Percentiles rank a stretch among this genome's conserved stretches.
phyloP scores from a whole-genome alignment of 2,797 vertebrate species.

The Megaceryle alcyon region DNA sequence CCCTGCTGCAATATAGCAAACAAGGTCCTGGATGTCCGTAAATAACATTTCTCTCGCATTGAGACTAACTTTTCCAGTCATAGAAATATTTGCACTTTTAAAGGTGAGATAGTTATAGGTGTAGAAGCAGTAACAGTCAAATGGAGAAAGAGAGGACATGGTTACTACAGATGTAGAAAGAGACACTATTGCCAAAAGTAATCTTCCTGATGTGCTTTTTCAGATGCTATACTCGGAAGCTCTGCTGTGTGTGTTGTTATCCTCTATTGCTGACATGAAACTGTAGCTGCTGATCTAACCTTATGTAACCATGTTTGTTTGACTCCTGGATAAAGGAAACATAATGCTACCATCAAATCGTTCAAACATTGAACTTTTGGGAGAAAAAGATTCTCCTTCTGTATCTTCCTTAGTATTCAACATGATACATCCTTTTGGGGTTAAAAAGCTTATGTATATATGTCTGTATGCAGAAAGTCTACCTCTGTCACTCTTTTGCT shows the following conservation, averaged over 20 bases:
- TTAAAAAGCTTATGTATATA: not conserved
- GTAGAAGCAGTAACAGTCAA: not conserved
- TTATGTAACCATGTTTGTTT: not conserved
- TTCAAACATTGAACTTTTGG: not conserved
- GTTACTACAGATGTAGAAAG: not conserved
- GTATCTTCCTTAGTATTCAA: not conserved
- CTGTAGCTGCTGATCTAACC: not conserved
- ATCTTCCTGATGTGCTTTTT: not conserved
- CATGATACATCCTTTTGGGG: not conserved
- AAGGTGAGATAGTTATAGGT: not conserved
- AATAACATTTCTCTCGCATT: not conserved
- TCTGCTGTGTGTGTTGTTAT: not conserved
- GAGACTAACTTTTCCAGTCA: not conserved
- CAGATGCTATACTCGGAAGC: not conserved
- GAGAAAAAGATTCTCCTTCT: not conserved
- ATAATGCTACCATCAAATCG: not conserved
- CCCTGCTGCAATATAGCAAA: not conserved
- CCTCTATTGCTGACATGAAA: not conserved
- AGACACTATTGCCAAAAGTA: too few species aligned
- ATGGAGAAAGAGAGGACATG: not conserved
- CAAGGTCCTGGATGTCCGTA: not conserved
- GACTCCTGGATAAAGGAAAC: not conserved
- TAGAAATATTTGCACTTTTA: not conserved
- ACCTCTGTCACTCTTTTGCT: not conserved
- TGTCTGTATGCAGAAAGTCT: not conserved